These are phyloP conservation scores for Urosaurus nigricauda DNA, from an alignment of 2,797 vertebrate genomes.

Conservation along the genomic window DNA sequence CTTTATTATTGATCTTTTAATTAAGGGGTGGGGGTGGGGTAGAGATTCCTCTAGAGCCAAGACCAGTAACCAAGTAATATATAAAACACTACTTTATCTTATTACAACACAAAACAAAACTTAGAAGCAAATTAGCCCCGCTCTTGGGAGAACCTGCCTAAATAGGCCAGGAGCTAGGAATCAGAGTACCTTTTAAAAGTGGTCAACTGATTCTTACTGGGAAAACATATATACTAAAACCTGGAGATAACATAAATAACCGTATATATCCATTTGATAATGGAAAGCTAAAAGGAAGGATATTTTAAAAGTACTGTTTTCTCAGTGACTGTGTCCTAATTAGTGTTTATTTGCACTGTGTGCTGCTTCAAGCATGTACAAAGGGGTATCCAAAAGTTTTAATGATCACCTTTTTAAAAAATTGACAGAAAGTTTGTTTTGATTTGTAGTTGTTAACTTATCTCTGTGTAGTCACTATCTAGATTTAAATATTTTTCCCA, in stretches of 20 bases:
- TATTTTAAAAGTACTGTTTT: not conserved
- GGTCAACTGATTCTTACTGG: not conserved
- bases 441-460: too few species aligned
- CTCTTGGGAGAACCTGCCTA: not conserved
- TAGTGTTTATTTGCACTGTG: not conserved
- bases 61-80: not conserved
- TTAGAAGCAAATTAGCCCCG: not conserved
- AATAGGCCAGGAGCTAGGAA: not conserved
- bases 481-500: too few species aligned
- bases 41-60: constrained; percentile 4
- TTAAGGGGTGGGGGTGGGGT: not conserved
- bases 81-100: constrained; percentile 19
- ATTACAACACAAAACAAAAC: constrained; percentile 21
- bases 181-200: not conserved
- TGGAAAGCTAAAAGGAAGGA: not conserved
- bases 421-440: too few species aligned
- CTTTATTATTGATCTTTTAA: constrained; percentile 21
- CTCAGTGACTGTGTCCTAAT: not conserved
- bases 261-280: not conserved
- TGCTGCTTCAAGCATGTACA: not conserved
- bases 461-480: too few species aligned
- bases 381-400: too few species aligned
- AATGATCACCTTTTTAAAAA: too few species aligned
- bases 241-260: not conserved
- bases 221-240: not conserved